These are phyloP conservation scores for Myripristis jacobus DNA, from an alignment of 2,797 vertebrate species.

Conservation along the genomic window DNA sequence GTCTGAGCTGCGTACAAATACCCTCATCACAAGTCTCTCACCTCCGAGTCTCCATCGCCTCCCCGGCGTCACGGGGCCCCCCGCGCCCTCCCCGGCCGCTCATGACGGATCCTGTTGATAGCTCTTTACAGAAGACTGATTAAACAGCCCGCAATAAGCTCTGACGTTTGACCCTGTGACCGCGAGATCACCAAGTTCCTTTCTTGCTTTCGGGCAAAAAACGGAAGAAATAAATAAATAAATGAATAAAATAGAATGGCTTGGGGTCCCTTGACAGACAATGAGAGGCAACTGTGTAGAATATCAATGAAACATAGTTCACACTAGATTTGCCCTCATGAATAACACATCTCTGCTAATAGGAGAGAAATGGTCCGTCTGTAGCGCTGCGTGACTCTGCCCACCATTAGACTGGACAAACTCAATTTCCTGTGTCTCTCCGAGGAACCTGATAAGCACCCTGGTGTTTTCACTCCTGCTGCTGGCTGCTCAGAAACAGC, in stretches of 20 bases:
- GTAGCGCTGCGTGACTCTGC: slow-evolving; percentile 74
- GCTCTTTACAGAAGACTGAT: slow-evolving; percentile 69
- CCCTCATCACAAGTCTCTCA: slow-evolving; percentile 52
- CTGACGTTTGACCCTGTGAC: slow-evolving; percentile 67
- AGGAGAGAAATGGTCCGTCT: slow-evolving; percentile 79
- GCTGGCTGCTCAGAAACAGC: slow-evolving; percentile 67
- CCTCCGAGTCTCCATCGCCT: slow-evolving; percentile 33
- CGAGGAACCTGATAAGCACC: slow-evolving; percentile 78
- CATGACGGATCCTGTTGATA: slow-evolving; percentile 65
- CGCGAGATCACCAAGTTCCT: slow-evolving; percentile 47
- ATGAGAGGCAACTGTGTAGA: slow-evolving; percentile 75
- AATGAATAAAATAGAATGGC: slow-evolving; percentile 77
- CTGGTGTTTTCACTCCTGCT: slow-evolving; percentile 56
- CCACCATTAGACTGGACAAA: slow-evolving; percentile 85
- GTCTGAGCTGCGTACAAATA: slow-evolving; percentile 52
- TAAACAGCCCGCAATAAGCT: slow-evolving; percentile 54
- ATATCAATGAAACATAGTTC: slow-evolving; percentile 87
- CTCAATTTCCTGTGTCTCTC: slow-evolving; percentile 85
- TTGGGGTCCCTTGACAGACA: slow-evolving; percentile 73
- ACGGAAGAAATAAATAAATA: slow-evolving; percentile 79
- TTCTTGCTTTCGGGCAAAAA: slow-evolving; percentile 48
- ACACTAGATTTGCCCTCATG: slow-evolving; percentile 86
- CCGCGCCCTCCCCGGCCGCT: slow-evolving; percentile 30
- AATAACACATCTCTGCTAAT: slow-evolving; percentile 87
- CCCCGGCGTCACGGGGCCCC: slow-evolving; percentile 24